Conservation (phyloP, 2,797 vertebrate genomes). For the Gallinago stenura region DNA sequence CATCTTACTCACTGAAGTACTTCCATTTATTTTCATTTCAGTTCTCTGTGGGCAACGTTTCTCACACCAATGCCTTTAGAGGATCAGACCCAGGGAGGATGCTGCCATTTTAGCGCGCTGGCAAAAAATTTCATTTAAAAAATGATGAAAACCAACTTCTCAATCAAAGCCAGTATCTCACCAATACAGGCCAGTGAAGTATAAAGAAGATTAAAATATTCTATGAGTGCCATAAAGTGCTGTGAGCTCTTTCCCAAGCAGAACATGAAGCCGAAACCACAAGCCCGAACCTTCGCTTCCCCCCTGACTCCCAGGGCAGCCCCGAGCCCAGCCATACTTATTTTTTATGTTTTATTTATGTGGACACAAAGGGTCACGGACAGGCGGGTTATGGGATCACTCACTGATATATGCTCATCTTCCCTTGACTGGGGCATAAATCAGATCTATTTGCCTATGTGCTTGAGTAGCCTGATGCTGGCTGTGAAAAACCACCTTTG, state of each 20-base stretch:
- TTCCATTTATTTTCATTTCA: slow-evolving; percentile 1
- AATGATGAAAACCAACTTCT: neutral
- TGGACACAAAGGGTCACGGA: neutral
- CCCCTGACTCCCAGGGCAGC: neutral
- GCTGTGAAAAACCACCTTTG: neutral
- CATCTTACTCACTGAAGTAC: neutral
- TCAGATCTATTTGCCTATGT: neutral
- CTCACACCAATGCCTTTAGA: neutral
- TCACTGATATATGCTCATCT: neutral
- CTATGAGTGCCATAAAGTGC: neutral
- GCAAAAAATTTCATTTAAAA: neutral
- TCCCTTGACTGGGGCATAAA: neutral
- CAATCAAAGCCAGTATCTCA: neutral
- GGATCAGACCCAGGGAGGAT: neutral
- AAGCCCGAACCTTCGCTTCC: neutral
- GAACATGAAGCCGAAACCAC: accelerated
- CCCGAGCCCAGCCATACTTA: neutral
- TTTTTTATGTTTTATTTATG: neutral
- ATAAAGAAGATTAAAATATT: neutral
- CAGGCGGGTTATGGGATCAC: neutral
- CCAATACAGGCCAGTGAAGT: neutral
- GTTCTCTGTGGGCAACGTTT: neutral
- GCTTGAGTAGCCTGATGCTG: neutral
- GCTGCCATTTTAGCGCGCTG: neutral
- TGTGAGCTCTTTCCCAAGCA: neutral